Conservation (phyloP, 2,113 vertebrate species). For the Triplophysa tibetana region DNA sequence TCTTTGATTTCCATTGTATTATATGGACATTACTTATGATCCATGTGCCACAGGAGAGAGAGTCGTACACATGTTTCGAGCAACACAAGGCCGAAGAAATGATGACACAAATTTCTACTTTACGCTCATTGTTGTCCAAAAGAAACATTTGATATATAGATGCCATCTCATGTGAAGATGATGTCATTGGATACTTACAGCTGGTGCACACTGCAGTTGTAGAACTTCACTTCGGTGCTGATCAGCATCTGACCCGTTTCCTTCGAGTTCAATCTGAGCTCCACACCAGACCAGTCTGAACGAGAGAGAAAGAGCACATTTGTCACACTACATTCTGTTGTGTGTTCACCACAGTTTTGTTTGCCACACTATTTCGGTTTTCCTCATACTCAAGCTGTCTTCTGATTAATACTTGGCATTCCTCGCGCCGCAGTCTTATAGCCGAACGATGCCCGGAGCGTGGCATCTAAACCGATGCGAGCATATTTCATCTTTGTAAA, state of each 20-base stretch:
- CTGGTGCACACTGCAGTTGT: slow-evolving; percentile 98
- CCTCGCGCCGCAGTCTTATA: background rate
- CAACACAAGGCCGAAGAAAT: no score
- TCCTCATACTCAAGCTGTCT: slow-evolving; percentile 39
- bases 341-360: slow-evolving; percentile 7
- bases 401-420: slow-evolving; percentile 37
- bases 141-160: no score
- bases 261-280: slow-evolving; percentile 89
- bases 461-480: slow-evolving; percentile 30
- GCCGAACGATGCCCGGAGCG: slow-evolving; percentile 11
- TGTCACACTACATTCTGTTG: slow-evolving; percentile 9
- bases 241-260: slow-evolving; percentile 93
- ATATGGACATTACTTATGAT: no score
- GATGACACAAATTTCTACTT: no score
- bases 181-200: slow-evolving; percentile 80
- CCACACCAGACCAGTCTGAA: slow-evolving; percentile 92
- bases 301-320: slow-evolving; percentile 14
- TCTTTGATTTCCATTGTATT: no score
- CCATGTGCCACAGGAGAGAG: no score
- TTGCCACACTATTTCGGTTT: slow-evolving; percentile 23
- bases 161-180: background rate
- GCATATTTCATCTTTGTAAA: slow-evolving; percentile 21
- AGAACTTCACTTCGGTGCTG: slow-evolving; percentile 98
- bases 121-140: no score
- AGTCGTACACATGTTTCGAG: no score